These are phyloP conservation scores for Salvelinus fontinalis DNA, from an alignment of 2,113 vertebrate species.

Conservation along the genomic window DNA sequence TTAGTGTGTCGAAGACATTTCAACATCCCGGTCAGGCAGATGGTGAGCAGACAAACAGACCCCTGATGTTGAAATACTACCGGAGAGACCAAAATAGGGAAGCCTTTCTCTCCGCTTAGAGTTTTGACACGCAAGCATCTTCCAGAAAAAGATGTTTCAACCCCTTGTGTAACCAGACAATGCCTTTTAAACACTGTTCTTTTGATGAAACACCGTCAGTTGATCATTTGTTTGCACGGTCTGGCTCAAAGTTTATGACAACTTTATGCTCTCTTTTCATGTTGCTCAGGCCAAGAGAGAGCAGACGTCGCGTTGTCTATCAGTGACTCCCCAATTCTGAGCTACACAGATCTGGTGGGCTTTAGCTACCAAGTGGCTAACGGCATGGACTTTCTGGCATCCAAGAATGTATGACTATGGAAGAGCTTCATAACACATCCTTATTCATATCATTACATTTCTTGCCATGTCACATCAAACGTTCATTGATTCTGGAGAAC, in stretches of 20 bases:
- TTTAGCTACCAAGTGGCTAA: constrained; percentile 92
- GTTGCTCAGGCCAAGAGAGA: too few species aligned
- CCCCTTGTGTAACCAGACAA: neutral
- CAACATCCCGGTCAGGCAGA: neutral
- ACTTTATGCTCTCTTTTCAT: neutral
- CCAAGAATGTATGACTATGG: constrained; percentile 79
- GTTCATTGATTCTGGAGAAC: neutral
- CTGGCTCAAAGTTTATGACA: neutral
- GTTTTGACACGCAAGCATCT: neutral
- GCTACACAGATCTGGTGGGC: constrained; percentile 81
- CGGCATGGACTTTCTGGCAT: constrained; percentile 92
- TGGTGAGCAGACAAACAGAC: neutral
- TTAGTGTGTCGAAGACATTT: neutral
- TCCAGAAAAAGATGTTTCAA: neutral
- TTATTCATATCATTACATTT: neutral
- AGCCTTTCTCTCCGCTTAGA: neutral
- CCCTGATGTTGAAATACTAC: neutral
- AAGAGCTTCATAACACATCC: neutral
- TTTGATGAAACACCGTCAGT: too few species aligned
- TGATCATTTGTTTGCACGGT: too few species aligned
- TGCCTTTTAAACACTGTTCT: neutral
- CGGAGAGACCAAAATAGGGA: neutral
- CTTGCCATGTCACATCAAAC: neutral
- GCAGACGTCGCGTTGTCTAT: constrained; percentile 71
- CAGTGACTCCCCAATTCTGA: constrained; percentile 80